Evolutionary conservation across 1,140 invertebrate genomes (phyloP).

Genomic region (Trypoxylus dichotomus): DNA sequence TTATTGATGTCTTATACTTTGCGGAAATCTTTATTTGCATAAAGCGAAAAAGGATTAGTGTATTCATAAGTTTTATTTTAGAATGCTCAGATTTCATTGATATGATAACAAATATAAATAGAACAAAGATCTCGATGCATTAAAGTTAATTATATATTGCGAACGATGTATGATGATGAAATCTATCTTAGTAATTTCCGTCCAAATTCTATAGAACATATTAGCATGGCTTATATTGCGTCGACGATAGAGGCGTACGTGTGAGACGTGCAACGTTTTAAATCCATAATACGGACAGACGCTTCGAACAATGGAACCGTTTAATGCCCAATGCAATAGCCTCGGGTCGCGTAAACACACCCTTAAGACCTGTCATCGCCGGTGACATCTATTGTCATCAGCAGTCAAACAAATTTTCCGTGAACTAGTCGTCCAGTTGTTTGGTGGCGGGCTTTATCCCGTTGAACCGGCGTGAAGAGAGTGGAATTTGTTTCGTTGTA

Average conservation of each 20-base stretch:
- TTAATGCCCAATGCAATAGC: conserved; percentile 39
- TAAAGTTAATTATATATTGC: too few species aligned
- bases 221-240: background rate
- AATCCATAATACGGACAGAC: conserved; percentile 39
- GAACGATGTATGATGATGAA: too few species aligned
- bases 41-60: too few species aligned
- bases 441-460: conserved; percentile 6
- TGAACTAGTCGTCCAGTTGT: conserved; percentile 27
- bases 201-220: too few species aligned
- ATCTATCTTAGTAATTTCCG: too few species aligned
- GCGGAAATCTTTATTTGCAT: too few species aligned
- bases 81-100: too few species aligned
- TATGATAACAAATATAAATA: too few species aligned
- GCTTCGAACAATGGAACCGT: conserved; percentile 42
- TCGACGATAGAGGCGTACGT: background rate
- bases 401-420: conserved; percentile 37
- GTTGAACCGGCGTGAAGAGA: background rate
- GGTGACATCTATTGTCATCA: conserved; percentile 45
- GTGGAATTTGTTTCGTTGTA: conserved; percentile 5
- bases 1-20: too few species aligned
- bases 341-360: conserved; percentile 44
- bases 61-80: too few species aligned
- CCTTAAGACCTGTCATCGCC: conserved; percentile 44
- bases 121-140: background rate
- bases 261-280: conserved; percentile 28